Evolutionary conservation across 2,797 vertebrate species (phyloP).

Genomic region (Arctocebus calabarensis): DNA sequence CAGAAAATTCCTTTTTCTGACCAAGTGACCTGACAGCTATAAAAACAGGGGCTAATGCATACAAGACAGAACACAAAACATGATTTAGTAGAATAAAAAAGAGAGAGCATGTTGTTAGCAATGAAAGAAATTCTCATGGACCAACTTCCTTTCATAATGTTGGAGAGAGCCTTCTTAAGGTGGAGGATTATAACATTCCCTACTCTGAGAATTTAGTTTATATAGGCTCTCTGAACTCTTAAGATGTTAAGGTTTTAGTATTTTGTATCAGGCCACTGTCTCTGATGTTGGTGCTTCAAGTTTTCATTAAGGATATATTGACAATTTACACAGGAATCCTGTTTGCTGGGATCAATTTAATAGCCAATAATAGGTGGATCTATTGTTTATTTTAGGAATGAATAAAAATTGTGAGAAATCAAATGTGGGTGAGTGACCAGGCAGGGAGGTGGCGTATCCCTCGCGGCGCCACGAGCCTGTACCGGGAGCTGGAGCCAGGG

Average conservation of each 20-base stretch:
- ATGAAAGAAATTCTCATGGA: background rate
- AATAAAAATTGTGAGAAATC: background rate
- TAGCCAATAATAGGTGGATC: background rate
- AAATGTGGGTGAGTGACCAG: background rate
- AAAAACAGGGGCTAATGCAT: background rate
- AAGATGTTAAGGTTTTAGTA: background rate
- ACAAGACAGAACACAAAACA: background rate
- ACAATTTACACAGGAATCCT: background rate
- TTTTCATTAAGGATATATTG: background rate
- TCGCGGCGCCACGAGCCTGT: too few relatives aligned
- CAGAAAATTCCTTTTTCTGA: background rate
- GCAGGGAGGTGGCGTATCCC: too few relatives aligned
- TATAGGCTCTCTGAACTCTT: background rate
- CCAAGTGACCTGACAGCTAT: background rate
- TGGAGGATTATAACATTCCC: background rate
- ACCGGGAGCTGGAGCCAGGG: too few relatives aligned
- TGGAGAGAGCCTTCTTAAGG: background rate
- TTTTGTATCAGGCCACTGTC: background rate
- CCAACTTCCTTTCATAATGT: background rate
- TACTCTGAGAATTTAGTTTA: background rate
- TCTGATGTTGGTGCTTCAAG: background rate
- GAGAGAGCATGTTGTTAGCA: background rate
- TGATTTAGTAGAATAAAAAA: background rate
- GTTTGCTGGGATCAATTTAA: constrained; percentile 17
- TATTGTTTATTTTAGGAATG: constrained; percentile 1